Evolutionary conservation across 2,888 invertebrate species (phyloP).

Genomic region (Hirtodrosophila histrioides): DNA sequence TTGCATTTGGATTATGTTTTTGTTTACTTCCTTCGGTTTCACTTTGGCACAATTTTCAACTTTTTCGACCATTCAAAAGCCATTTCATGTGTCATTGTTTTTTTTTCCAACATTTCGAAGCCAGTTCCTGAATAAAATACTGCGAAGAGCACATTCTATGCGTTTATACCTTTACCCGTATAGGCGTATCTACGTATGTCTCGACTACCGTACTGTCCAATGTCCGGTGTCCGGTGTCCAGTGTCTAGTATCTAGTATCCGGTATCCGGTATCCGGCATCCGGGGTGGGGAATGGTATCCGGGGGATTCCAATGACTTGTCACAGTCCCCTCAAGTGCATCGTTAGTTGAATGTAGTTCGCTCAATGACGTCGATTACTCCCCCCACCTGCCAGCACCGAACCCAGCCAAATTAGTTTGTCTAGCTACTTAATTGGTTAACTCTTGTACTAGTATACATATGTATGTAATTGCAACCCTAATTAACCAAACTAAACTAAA

Average conservation of each 20-base stretch:
- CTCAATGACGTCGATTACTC: constrained; percentile 4
- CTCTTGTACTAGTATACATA: constrained; percentile 24
- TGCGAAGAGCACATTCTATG: constrained; percentile 69
- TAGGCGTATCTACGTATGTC: constrained; percentile 26
- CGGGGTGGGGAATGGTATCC: too few relatives aligned
- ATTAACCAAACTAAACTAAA: constrained; percentile 42
- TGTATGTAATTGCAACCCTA: constrained; percentile 70
- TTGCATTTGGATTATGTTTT: constrained; percentile 38
- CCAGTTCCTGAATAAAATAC: constrained; percentile 81
- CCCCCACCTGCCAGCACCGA: constrained; percentile 5
- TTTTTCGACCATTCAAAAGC: constrained; percentile 83
- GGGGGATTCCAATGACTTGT: too few relatives aligned
- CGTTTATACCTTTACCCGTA: constrained; percentile 32
- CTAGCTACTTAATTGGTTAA: constrained; percentile 37
- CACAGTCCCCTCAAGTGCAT: background rate
- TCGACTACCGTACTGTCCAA: constrained; percentile 6
- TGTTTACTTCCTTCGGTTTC: constrained; percentile 14
- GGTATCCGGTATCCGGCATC: too few relatives aligned
- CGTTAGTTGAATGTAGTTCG: constrained; percentile 13
- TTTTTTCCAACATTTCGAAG: constrained; percentile 78
- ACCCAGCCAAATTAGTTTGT: constrained; percentile 47
- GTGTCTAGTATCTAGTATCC: too few relatives aligned
- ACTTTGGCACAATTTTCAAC: constrained; percentile 65
- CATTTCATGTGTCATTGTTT: constrained; percentile 83
- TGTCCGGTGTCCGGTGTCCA: too few relatives aligned